These are phyloP conservation scores for Hemicordylus capensis DNA, from an alignment of 2,113 vertebrate genomes.

Conservation along the genomic window DNA sequence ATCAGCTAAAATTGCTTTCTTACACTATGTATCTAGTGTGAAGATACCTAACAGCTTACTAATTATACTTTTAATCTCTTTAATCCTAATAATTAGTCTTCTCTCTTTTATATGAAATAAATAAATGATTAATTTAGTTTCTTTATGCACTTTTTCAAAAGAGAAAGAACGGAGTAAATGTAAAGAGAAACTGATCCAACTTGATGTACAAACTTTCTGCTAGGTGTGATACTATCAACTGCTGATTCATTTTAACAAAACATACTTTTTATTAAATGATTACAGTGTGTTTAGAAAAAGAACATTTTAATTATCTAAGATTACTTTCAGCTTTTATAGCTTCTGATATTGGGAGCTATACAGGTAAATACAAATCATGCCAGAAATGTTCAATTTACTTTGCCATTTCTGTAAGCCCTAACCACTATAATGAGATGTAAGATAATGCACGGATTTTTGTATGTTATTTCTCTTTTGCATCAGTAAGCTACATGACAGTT, in stretches of 20 bases:
- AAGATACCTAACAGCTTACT: neutral
- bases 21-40: neutral
- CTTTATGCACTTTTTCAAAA: neutral
- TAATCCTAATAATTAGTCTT: constrained; percentile 4
- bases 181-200: neutral
- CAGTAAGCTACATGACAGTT: neutral
- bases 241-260: neutral
- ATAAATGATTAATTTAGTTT: constrained; percentile 2
- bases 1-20: neutral
- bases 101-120: constrained; percentile 4
- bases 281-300: neutral
- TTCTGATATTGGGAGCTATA: neutral
- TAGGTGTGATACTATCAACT: neutral
- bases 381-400: neutral
- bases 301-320: neutral
- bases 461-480: neutral
- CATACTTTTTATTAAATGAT: neutral
- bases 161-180: constrained; percentile 14
- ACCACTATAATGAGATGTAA: neutral
- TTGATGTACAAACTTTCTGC: neutral
- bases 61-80: neutral
- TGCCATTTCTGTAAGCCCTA: neutral
- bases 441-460: neutral
- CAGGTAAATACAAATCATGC: neutral
- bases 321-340: too few species aligned